Percentiles rank a stretch among this genome's conserved stretches.
Conservation (phyloP, 2,888 invertebrate species). For the Frankliniella intonsa region DNA sequence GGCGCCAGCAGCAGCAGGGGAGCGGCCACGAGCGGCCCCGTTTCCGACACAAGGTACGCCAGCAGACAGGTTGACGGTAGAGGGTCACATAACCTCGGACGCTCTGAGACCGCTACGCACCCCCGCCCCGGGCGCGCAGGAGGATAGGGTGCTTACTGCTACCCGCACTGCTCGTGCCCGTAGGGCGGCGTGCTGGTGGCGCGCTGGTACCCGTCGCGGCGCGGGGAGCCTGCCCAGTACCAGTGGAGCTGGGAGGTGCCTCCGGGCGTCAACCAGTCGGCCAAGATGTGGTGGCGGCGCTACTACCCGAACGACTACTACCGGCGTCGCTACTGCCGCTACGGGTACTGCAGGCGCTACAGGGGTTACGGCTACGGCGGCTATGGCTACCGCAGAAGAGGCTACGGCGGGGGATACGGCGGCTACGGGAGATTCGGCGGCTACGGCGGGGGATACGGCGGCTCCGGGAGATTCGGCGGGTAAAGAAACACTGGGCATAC, state of each 20-base stretch:
- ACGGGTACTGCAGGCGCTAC: neutral
- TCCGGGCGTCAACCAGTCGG: constrained; percentile 8
- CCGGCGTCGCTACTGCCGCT: neutral
- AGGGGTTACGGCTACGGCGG: neutral
- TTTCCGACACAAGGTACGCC: neutral
- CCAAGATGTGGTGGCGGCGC: neutral
- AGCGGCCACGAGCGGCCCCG: neutral
- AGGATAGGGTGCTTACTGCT: neutral
- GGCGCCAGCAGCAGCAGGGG: neutral
- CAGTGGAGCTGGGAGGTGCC: constrained; percentile 15
- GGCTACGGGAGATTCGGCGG: neutral
- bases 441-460: neutral
- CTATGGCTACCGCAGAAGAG: neutral
- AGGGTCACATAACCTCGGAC: neutral
- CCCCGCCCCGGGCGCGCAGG: neutral
- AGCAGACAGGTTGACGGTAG: neutral
- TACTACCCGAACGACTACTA: neutral
- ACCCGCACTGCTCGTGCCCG: neutral
- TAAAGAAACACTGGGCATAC: neutral
- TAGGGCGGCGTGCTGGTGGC: constrained; percentile 5
- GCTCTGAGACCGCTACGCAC: neutral
- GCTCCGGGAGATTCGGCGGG: neutral
- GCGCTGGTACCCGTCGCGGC: constrained; percentile 4
- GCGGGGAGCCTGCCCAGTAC: neutral
- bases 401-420: neutral